Conservation (phyloP, 2,797 vertebrate species). For the Triplophysa yarkandensis region DNA sequence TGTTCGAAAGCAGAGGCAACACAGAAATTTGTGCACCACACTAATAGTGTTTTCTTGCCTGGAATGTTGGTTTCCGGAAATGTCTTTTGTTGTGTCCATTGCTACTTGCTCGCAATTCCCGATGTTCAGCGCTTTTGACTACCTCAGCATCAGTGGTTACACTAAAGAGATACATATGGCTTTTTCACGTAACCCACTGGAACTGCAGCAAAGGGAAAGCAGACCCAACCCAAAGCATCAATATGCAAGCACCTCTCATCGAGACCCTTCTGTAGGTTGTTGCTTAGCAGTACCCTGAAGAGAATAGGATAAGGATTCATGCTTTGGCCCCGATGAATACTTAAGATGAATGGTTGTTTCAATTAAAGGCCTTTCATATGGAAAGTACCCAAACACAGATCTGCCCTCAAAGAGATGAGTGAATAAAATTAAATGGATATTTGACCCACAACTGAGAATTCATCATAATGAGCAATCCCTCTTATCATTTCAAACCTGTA, state of each 20-base stretch:
- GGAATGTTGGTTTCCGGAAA: not conserved
- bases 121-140: not conserved
- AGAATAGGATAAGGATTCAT: slow-evolving; percentile 50
- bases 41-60: slow-evolving; percentile 44
- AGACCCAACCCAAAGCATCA: slow-evolving; percentile 42
- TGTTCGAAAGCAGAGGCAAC: slow-evolving; percentile 65
- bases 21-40: slow-evolving; percentile 58
- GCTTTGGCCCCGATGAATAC: slow-evolving; percentile 68
- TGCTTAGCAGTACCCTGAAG: slow-evolving; percentile 64
- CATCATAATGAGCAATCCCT: too few species aligned
- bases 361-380: slow-evolving; percentile 77
- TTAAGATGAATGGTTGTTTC: slow-evolving; percentile 69
- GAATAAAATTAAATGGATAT: slow-evolving; percentile 42
- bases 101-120: slow-evolving; percentile 24
- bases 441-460: too few species aligned
- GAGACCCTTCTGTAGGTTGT: slow-evolving; percentile 61
- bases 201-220: slow-evolving; percentile 38
- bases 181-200: slow-evolving; percentile 39
- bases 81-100: slow-evolving; percentile 4
- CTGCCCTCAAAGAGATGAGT: slow-evolving; percentile 48
- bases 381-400: slow-evolving; percentile 64
- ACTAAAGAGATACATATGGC: slow-evolving; percentile 20
- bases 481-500: too few species aligned
- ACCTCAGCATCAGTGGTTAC: not conserved
- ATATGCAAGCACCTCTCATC: slow-evolving; percentile 33